phyloP scores from a whole-genome alignment of 2,888 invertebrate genomes.

The Neoscelio sp. region DNA sequence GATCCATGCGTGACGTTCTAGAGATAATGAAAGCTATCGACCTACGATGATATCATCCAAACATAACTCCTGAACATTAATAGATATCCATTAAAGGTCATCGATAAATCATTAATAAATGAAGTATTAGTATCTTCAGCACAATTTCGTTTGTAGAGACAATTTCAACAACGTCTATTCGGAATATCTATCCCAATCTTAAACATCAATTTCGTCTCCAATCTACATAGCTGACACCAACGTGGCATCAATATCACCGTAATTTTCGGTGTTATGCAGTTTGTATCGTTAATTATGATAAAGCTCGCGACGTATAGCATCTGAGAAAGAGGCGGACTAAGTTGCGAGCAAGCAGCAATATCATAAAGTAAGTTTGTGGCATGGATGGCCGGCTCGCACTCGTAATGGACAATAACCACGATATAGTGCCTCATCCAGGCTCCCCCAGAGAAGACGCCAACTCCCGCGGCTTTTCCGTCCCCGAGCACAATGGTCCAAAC shows the following conservation, averaged over 20 bases:
- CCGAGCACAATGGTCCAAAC: constrained; percentile 15
- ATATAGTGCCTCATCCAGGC: constrained; percentile 78
- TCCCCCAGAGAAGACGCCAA: constrained; percentile 59
- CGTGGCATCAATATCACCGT: neutral
- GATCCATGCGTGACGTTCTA: no score
- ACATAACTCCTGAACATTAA: no score
- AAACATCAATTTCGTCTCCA: neutral
- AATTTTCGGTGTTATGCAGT: constrained; percentile 6
- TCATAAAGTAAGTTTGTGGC: constrained; percentile 80
- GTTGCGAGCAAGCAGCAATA: constrained; percentile 74
- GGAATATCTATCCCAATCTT: no score
- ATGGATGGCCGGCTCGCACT: constrained; percentile 77
- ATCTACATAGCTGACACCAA: neutral
- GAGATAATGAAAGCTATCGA: no score
- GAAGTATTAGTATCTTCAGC: no score
- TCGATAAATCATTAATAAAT: no score
- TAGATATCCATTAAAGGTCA: no score
- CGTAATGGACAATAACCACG: constrained; percentile 81
- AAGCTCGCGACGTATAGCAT: constrained; percentile 9
- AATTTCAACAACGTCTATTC: no score
- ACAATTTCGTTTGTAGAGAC: no score
- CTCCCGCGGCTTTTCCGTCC: constrained; percentile 28
- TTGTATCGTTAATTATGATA: constrained; percentile 31
- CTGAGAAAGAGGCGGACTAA: constrained; percentile 38
- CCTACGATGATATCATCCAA: no score